phyloP scores from a whole-genome alignment of 1,140 invertebrate genomes.

The Homarus americanus region DNA sequence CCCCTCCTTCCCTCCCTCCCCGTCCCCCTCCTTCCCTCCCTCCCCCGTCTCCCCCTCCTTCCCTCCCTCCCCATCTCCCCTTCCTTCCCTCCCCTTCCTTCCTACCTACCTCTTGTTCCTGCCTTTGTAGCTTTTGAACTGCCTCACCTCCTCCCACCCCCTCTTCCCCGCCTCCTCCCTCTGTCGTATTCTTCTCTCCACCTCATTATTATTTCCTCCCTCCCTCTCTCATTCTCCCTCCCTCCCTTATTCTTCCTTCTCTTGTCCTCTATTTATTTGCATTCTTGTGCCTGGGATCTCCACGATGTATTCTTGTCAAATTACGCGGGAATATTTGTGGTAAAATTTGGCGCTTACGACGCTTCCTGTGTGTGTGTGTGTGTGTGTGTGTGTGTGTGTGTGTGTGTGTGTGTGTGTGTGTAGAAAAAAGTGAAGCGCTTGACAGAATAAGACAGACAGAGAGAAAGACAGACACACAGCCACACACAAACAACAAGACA shows the following conservation, averaged over 20 bases:
- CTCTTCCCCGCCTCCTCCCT: not conserved
- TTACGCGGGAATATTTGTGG: not conserved
- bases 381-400: not conserved
- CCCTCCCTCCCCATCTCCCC: not conserved
- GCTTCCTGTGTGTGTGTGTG: not conserved
- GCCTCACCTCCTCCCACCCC: not conserved
- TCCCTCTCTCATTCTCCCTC: not conserved
- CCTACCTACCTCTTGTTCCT: constrained; percentile 6
- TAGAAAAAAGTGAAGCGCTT: no score
- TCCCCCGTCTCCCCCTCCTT: not conserved
- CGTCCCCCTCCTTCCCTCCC: not conserved
- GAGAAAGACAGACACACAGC: no score
- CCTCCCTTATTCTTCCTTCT: no score
- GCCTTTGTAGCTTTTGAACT: not conserved
- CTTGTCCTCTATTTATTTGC: constrained; percentile 26
- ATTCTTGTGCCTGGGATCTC: constrained; percentile 32
- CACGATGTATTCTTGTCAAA: constrained; percentile 36
- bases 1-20: not conserved
- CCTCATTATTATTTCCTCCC: constrained; percentile 1
- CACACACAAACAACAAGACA: no score
- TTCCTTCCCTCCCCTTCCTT: not conserved
- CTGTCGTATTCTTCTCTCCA: constrained; percentile 5
- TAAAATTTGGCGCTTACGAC: not conserved
- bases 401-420: not conserved
- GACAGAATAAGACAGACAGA: no score